These are phyloP conservation scores for Morelia viridis DNA, from an alignment of 2,797 vertebrate genomes.

Conservation along the genomic window DNA sequence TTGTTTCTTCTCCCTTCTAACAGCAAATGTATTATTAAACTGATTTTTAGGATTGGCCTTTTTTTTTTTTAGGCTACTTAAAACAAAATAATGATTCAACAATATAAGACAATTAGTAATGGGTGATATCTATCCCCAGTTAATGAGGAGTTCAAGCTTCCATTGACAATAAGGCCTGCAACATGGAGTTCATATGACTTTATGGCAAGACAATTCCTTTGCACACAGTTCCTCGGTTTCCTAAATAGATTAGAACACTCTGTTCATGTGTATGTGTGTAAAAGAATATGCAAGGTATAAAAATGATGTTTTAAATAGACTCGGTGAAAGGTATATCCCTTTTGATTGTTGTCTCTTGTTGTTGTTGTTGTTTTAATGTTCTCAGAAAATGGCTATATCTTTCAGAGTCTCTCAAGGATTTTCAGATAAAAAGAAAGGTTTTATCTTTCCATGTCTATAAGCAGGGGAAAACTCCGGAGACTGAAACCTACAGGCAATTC, in stretches of 20 bases:
- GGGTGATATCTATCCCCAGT: background rate
- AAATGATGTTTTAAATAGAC: conserved; percentile 67
- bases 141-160: background rate
- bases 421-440: conserved; percentile 84
- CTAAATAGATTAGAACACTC: conserved; percentile 58
- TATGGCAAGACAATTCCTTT: conserved; percentile 54
- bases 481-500: conserved; percentile 85
- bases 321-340: conserved; percentile 72
- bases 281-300: conserved; percentile 50
- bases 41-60: background rate
- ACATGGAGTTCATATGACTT: conserved; percentile 8
- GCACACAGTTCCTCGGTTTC: conserved; percentile 44
- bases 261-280: conserved; percentile 42
- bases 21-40: background rate
- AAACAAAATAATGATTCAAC: background rate
- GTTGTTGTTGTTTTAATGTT: conserved; percentile 72
- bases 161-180: background rate
- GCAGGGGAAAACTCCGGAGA: conserved; percentile 80
- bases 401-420: conserved; percentile 78
- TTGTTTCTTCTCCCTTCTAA: background rate
- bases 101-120: conserved; percentile 16
- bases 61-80: background rate
- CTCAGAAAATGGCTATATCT: conserved; percentile 79
- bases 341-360: conserved; percentile 78
- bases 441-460: conserved; percentile 84